A percentile compares a stretch with the other conserved stretches of the same genome.
These are phyloP conservation scores for Scyliorhinus canicula DNA, from an alignment of 2,797 vertebrate species.

Conservation along the genomic window DNA sequence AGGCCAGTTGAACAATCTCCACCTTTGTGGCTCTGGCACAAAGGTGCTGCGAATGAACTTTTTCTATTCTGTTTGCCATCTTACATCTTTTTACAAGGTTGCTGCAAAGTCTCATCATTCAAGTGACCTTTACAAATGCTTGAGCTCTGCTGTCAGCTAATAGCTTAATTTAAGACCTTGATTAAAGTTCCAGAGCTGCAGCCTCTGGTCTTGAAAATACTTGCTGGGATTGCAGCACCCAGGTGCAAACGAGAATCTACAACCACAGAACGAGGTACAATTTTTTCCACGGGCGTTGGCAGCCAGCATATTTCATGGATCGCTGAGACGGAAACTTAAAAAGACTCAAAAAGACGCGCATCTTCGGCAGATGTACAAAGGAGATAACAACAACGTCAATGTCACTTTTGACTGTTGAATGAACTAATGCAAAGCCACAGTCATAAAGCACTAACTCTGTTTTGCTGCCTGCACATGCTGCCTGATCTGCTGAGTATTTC, in stretches of 20 bases:
- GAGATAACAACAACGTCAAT: not conserved
- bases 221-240: not conserved
- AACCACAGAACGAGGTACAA: not conserved
- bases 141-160: not conserved
- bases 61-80: not conserved
- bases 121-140: not conserved
- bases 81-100: not conserved
- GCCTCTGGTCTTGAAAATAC: not conserved
- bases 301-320: not conserved
- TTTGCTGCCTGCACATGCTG: no score
- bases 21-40: not conserved
- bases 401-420: not conserved
- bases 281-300: not conserved
- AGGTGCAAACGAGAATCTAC: not conserved
- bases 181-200: not conserved
- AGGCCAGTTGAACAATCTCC: not conserved
- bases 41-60: not conserved
- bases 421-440: not conserved
- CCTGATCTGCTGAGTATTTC: not conserved
- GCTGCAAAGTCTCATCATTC: not conserved
- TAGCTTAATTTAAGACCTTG: not conserved
- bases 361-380: not conserved
- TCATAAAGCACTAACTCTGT: not conserved
- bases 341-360: not conserved
- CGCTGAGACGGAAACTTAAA: not conserved